phyloP scores from a whole-genome alignment of 2,888 invertebrate genomes.

The Xestoiulus laeticollis region DNA sequence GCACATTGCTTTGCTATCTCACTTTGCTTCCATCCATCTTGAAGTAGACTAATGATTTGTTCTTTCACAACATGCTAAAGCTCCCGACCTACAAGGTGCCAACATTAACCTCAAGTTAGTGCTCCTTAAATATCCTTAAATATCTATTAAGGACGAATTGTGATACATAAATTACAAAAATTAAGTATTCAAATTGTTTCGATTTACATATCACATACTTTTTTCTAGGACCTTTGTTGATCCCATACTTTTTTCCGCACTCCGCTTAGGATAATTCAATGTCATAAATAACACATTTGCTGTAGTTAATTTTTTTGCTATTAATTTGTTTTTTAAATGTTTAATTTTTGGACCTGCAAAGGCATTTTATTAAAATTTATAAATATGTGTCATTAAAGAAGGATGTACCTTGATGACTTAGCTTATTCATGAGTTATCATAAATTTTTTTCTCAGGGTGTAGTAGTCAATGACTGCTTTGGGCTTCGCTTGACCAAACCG shows the following conservation, averaged over 20 bases:
- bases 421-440: not conserved
- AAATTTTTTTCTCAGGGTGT: not conserved
- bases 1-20: not conserved
- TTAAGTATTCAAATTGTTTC: not conserved
- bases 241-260: not conserved
- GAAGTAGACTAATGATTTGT: not conserved
- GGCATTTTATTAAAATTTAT: no score
- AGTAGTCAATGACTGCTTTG: no score
- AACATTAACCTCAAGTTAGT: not conserved
- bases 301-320: not conserved
- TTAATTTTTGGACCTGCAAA: not conserved
- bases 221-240: not conserved
- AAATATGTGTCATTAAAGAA: no score
- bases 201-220: constrained; percentile 8
- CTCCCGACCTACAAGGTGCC: not conserved
- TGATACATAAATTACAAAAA: constrained; percentile 1
- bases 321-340: not conserved
- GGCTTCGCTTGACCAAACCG: no score
- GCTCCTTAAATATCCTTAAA: not conserved
- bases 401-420: no score
- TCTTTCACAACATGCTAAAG: not conserved
- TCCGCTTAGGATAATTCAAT: not conserved
- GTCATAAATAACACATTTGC: constrained; percentile 5
- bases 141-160: not conserved
- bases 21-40: no score